Evolutionary conservation across 2,113 vertebrate species (phyloP).

Genomic region (Charadrius vociferus): DNA sequence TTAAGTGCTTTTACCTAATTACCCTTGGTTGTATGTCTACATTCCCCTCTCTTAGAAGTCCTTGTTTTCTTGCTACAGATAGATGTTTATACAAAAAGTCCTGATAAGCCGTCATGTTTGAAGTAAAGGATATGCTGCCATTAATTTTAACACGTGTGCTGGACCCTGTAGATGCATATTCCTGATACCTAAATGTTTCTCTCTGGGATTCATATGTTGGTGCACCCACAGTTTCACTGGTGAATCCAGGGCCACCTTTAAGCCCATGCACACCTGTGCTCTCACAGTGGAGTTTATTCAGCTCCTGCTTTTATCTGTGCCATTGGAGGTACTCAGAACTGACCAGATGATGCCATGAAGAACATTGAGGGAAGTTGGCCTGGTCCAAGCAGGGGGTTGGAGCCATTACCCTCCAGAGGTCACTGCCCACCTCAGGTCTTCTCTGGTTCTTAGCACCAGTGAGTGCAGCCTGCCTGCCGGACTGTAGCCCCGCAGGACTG

Average conservation of each 20-base stretch:
- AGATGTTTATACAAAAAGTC: neutral
- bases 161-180: neutral
- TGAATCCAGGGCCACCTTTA: neutral
- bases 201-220: neutral
- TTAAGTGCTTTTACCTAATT: neutral
- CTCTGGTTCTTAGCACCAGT: neutral
- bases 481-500: fast-evolving
- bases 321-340: neutral
- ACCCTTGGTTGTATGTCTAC: neutral
- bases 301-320: neutral
- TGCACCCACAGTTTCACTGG: neutral
- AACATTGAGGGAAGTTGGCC: fast-evolving
- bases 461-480: neutral
- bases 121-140: neutral
- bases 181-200: neutral
- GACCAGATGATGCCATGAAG: neutral
- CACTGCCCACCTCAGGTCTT: neutral
- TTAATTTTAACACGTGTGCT: neutral
- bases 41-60: neutral
- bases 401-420: neutral
- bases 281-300: neutral
- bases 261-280: neutral
- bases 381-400: fast-evolving
- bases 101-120: neutral
- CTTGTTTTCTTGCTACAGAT: neutral